A percentile compares a stretch with the other conserved stretches of the same genome.
phyloP scores from a whole-genome alignment of 2,797 vertebrate genomes.

The Apodemus agrarius region DNA sequence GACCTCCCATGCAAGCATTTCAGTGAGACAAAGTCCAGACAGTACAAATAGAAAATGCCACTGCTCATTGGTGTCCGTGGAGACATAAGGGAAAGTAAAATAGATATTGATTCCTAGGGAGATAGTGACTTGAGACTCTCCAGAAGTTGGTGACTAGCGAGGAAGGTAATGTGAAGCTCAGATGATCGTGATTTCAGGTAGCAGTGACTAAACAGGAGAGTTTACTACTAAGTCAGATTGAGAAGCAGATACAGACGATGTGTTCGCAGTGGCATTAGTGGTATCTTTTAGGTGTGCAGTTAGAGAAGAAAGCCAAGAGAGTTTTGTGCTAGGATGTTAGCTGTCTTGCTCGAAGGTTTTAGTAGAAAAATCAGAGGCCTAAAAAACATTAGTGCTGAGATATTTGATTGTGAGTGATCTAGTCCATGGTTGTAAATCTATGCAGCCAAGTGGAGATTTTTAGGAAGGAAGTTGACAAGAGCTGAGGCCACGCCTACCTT shows the following conservation, averaged over 20 bases:
- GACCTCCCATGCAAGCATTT: background rate
- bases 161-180: background rate
- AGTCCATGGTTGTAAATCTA: background rate
- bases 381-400: constrained; percentile 5
- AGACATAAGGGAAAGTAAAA: background rate
- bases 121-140: background rate
- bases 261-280: background rate
- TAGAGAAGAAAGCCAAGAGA: constrained; percentile 13
- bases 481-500: background rate
- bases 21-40: background rate
- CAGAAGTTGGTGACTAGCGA: background rate
- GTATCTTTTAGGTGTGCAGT: background rate
- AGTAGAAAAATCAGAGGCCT: background rate
- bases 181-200: background rate
- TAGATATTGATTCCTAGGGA: background rate
- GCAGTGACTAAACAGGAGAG: background rate
- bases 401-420: background rate
- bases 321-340: background rate
- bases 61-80: background rate
- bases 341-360: background rate
- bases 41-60: background rate
- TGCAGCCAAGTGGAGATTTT: background rate
- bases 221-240: background rate
- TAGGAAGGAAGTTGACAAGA: background rate
- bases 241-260: background rate